A percentile compares a stretch with the other conserved stretches of the same genome.
Evolutionary conservation across 2,888 invertebrate species (phyloP).

Genomic region (Portevinia maculata): DNA sequence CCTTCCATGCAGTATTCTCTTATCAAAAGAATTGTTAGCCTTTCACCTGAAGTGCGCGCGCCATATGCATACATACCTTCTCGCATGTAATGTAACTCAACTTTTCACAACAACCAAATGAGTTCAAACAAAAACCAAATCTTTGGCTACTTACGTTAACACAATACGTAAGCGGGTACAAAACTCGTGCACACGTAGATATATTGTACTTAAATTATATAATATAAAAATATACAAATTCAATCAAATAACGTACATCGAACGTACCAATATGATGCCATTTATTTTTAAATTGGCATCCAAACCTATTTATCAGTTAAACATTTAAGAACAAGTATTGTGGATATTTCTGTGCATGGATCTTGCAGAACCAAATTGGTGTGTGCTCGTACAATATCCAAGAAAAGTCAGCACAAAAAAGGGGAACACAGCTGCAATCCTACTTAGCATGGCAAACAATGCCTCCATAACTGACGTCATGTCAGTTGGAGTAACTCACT

Average conservation of each 20-base stretch:
- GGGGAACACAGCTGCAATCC: slow-evolving; percentile 33
- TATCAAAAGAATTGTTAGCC: slow-evolving; percentile 60
- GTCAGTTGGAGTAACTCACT: slow-evolving; percentile 60
- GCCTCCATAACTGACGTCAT: slow-evolving; percentile 66
- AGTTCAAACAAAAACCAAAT: slow-evolving; percentile 66
- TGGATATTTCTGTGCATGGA: not conserved
- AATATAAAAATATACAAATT: slow-evolving; percentile 30
- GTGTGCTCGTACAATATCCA: slow-evolving; percentile 23
- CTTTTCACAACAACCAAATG: slow-evolving; percentile 61
- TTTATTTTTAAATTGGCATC: slow-evolving; percentile 37
- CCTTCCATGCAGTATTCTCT: slow-evolving; percentile 55
- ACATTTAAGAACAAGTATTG: slow-evolving; percentile 39
- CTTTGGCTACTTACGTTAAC: slow-evolving; percentile 63
- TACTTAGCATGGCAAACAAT: slow-evolving; percentile 3
- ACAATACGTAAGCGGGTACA: slow-evolving; percentile 64
- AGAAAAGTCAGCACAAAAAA: slow-evolving; percentile 34
- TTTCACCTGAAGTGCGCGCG: slow-evolving; percentile 50
- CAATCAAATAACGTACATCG: slow-evolving; percentile 46
- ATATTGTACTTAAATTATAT: slow-evolving; percentile 51
- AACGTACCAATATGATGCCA: slow-evolving; percentile 21
- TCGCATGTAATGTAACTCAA: slow-evolving; percentile 31
- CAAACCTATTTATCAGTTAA: slow-evolving; percentile 28
- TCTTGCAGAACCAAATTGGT: slow-evolving; percentile 37
- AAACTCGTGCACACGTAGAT: slow-evolving; percentile 53
- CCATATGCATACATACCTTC: not conserved